Percentiles rank a stretch among this genome's conserved stretches.
These are phyloP conservation scores for Dioctria rufipes DNA, from an alignment of 2,888 invertebrate species.

Conservation along the genomic window DNA sequence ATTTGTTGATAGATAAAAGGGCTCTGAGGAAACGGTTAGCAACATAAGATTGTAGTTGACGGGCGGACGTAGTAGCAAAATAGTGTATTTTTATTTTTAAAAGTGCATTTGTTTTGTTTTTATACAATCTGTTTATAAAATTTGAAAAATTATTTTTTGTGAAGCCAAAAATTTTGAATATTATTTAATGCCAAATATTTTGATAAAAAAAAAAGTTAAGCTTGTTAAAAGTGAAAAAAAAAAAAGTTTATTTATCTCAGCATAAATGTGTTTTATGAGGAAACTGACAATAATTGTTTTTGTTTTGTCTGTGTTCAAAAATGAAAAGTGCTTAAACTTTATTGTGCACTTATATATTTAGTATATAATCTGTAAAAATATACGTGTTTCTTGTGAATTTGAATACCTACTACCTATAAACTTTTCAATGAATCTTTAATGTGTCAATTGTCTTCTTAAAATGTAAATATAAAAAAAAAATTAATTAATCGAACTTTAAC, in stretches of 20 bases:
- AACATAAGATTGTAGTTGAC: conserved; percentile 56
- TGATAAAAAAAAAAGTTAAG: not conserved
- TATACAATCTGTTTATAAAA: conserved; percentile 8
- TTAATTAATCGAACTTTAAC: too few relatives aligned
- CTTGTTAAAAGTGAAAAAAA: not conserved
- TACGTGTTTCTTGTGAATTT: not conserved
- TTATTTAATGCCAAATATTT: not conserved
- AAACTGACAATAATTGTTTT: not conserved
- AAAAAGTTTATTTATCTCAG: not conserved
- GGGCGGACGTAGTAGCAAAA: conserved; percentile 53
- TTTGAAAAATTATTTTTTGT: not conserved
- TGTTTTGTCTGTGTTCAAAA: not conserved
- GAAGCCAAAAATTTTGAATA: not conserved
- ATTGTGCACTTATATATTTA: too few relatives aligned
- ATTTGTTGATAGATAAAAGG: conserved; percentile 47
- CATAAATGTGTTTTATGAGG: not conserved
- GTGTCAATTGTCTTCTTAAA: not conserved
- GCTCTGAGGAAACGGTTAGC: conserved; percentile 40
- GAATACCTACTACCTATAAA: not conserved
- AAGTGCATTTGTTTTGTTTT: conserved; percentile 34
- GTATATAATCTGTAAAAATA: not conserved
- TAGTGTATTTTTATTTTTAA: conserved; percentile 32
- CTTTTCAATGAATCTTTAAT: not conserved
- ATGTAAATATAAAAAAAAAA: not conserved
- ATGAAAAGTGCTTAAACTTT: not conserved